Evolutionary conservation across 2,888 invertebrate genomes (phyloP).

Genomic region (Oxyscelio sp.): DNA sequence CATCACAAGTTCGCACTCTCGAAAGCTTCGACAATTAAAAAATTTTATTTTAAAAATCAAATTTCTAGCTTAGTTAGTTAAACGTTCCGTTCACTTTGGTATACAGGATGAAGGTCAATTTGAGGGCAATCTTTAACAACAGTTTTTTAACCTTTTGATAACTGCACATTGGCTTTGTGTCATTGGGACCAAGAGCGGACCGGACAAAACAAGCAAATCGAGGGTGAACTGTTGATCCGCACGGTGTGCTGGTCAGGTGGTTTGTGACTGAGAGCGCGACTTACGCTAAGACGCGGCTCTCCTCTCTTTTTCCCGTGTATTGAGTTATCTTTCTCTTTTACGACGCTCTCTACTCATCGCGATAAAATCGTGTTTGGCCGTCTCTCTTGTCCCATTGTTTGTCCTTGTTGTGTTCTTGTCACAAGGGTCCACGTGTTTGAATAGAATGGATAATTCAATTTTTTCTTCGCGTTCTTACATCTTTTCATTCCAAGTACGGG

Average conservation of each 20-base stretch:
- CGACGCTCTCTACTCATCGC: slow-evolving; percentile 61
- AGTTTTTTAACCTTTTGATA: no score
- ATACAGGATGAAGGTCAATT: no score
- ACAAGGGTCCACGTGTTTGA: slow-evolving; percentile 1
- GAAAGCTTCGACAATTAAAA: no score
- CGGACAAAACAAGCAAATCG: slow-evolving; percentile 40
- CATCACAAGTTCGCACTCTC: no score
- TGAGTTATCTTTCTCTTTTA: slow-evolving; percentile 68
- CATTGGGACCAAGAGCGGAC: no score
- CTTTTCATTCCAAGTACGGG: not conserved
- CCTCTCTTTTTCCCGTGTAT: slow-evolving; percentile 57
- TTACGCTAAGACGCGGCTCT: slow-evolving; percentile 64
- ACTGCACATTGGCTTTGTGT: no score
- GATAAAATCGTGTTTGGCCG: slow-evolving; percentile 58
- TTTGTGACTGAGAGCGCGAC: slow-evolving; percentile 85
- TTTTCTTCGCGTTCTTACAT: not conserved
- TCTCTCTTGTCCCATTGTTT: slow-evolving; percentile 50
- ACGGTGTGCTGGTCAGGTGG: slow-evolving; percentile 87
- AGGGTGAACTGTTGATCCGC: slow-evolving; percentile 83
- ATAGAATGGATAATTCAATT: not conserved
- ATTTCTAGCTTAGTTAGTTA: no score
- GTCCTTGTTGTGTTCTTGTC: slow-evolving; percentile 17
- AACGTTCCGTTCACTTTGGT: no score
- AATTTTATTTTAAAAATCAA: no score
- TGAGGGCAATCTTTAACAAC: no score